Conservation (phyloP, 2,797 vertebrate genomes). For the Brotogeris chrysoptera region DNA sequence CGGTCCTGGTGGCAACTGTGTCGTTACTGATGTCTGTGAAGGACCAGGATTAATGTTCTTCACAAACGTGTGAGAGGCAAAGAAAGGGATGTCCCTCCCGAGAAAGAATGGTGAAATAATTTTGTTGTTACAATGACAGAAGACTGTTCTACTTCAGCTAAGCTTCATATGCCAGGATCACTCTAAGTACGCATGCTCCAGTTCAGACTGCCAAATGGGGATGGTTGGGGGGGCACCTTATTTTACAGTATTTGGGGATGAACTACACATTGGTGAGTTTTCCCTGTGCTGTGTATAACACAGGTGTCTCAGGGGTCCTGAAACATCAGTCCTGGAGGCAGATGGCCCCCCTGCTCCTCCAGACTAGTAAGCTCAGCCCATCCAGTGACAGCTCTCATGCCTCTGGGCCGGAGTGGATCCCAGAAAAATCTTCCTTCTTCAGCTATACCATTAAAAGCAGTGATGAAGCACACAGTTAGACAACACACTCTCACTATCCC, state of each 20-base stretch:
- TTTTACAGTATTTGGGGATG: not conserved
- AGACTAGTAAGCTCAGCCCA: not conserved
- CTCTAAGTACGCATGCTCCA: not conserved
- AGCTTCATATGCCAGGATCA: not conserved
- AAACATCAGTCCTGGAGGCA: fast-evolving
- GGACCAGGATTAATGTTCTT: not conserved
- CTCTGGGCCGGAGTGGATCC: not conserved
- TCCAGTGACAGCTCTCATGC: not conserved
- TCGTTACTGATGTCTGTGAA: not conserved
- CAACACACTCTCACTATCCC: not conserved
- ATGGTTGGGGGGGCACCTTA: not conserved
- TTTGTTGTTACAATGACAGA: not conserved
- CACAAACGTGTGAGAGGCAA: not conserved
- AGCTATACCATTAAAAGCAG: fast-evolving
- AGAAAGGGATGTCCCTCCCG: not conserved
- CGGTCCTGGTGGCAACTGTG: not conserved
- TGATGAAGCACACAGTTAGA: not conserved
- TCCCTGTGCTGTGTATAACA: not conserved
- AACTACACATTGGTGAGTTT: not conserved
- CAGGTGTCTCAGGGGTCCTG: not conserved
- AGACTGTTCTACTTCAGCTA: not conserved
- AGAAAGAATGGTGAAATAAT: not conserved
- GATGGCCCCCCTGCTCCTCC: not conserved
- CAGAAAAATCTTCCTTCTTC: not conserved
- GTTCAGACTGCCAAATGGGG: not conserved